Evolutionary conservation across 30 jellyfish, hydroid and myxozoan genomes (phyloP), one percentile per base, ranked within the genome.

Genomic region (Aurelia coerulea): DNA sequence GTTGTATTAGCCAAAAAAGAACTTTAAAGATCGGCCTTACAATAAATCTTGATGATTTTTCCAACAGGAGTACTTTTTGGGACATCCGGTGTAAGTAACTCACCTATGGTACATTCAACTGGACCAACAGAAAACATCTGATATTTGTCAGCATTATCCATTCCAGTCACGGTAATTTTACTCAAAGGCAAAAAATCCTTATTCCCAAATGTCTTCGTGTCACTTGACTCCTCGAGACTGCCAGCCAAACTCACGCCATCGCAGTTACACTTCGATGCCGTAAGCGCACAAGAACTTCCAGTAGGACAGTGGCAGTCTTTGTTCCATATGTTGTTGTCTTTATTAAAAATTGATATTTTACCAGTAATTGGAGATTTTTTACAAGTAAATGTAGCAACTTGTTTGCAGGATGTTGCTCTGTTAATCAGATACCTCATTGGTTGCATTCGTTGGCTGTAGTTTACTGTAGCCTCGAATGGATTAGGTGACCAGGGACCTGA

Each of bases 91-190:
- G 4, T 10, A 6, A 34, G 34, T 16, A 4, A 12, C 76, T 35
- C 29, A 77, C 87, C 87, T 62, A 58, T 63, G 29, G 64, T 58
- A 65, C 87, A 77, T 46, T 62, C 87, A 29, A 77, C 87, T 23
- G 87, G 87, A 10, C 87, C 87, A 32, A 77, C 68, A 33, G 74
- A 46, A 41, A 42, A 77, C 78, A 13, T 33, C 66, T 49, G 68
- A 41, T 66, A 59, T 11, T 64, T 62, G 68, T 56, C 50, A 4
- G 69, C 34, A 9, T 13, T 11, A 13, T 62, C 2, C 17, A 77
- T 31, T 16, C 46, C 11, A 31, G 10, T 59, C 41, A 62, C 64
- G 50, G 19, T 12, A 13, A 77, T 59, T 41, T 68, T 77, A 14
- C 76, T 68, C 19, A 77, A 76, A 1, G 87, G 87, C 16, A 77